phyloP scores from a whole-genome alignment of 2,797 vertebrate species.

The Antrozous pallidus region DNA sequence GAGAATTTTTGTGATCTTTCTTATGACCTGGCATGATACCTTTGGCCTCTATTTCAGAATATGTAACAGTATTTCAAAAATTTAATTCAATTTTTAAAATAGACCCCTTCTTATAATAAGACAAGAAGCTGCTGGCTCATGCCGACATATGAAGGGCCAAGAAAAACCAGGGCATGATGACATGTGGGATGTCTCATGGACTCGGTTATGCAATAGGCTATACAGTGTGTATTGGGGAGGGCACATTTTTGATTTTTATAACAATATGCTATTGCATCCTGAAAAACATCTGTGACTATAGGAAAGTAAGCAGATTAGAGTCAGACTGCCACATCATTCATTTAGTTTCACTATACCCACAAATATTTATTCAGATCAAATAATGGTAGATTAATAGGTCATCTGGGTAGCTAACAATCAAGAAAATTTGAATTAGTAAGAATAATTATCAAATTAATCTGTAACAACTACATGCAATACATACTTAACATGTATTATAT shows the following conservation, averaged over 20 bases:
- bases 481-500: not conserved
- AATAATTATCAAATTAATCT: not conserved
- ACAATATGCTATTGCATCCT: not conserved
- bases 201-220: not conserved
- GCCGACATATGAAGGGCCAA: not conserved
- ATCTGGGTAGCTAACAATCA: not conserved
- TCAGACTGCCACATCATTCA: not conserved
- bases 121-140: not conserved
- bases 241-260: not conserved
- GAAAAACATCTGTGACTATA: not conserved
- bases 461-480: not conserved
- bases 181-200: not conserved
- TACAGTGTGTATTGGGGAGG: not conserved
- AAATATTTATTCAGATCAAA: not conserved
- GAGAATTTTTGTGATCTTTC: not conserved
- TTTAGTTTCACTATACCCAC: not conserved
- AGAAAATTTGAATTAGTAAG: not conserved
- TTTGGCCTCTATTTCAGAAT: not conserved
- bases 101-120: not conserved
- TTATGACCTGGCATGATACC: not conserved
- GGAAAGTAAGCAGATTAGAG: not conserved
- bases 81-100: not conserved
- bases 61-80: not conserved
- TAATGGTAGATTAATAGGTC: not conserved
- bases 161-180: not conserved